Percentiles rank a stretch among this genome's conserved stretches.
Evolutionary conservation across 2,113 vertebrate genomes (phyloP).

Genomic region (Myotis brandtii): DNA sequence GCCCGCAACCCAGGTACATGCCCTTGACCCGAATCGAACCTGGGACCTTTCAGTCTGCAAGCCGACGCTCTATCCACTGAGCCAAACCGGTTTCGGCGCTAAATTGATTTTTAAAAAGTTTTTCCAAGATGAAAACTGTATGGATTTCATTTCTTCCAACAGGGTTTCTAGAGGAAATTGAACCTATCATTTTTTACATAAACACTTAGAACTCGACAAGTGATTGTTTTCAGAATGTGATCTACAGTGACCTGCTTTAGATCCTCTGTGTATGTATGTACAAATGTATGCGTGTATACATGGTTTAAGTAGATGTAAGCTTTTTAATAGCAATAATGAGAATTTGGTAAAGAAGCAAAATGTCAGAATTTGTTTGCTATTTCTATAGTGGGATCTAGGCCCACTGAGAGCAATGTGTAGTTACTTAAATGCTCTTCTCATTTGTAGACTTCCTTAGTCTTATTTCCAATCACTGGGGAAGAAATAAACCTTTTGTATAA

Average conservation of each 20-base stretch:
- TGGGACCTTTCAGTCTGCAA: no score
- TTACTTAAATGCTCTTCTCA: not conserved
- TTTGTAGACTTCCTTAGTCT: not conserved
- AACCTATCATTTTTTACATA: not conserved
- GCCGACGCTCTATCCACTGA: no score
- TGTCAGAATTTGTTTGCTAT: constrained; percentile 35
- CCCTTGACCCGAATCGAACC: no score
- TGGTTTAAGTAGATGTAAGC: not conserved
- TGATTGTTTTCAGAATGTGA: not conserved
- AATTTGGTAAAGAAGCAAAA: constrained; percentile 27
- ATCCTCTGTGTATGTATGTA: not conserved
- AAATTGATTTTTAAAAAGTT: constrained; percentile 25
- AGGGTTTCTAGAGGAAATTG: not conserved
- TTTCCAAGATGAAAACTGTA: constrained; percentile 23
- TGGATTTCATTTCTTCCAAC: constrained; percentile 4
- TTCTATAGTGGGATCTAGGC: not conserved
- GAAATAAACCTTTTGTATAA: not conserved
- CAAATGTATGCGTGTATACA: not conserved
- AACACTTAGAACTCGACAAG: not conserved
- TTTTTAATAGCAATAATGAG: not conserved
- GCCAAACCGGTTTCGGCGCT: no score
- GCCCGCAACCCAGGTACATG: no score
- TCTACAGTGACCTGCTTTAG: constrained; percentile 33
- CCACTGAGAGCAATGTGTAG: not conserved
- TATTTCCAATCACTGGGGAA: not conserved